Base-by-base conservation (phyloP, 2,888 invertebrate genomes). In the Drosophila parthenogenetica region DNA sequence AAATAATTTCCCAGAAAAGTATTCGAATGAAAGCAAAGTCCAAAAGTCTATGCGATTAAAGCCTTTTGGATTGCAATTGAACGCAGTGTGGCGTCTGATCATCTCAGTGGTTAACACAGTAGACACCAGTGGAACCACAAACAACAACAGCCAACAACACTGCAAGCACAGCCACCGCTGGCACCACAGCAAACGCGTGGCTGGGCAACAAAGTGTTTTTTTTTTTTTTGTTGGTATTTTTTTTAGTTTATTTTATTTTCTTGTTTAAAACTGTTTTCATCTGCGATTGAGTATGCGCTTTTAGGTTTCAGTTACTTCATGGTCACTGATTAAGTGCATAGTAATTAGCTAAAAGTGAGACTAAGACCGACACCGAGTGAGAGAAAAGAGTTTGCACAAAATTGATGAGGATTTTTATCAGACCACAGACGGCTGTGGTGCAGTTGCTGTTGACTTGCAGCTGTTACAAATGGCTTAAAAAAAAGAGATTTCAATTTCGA, bases 261-360 rank as follows among this genome's bases (percentile, higher is more conserved):
- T 45, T 25, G 37, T 25, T 39, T 48, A 14, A 37, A 37, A 43
- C 43, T 45, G 29, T 57, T 71, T 76, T 62, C 45, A 37, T 51
- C 61, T 58, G 13, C 35, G 35, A 35, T 11, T 35, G 11, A 35
- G 35, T 35, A 19, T 69, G 78, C 75, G 75, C 63, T 60, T 64
- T 43, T 51, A 69, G 79, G 79, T 69, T 79, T 71, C 40, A 58
- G 57, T 74, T 69, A 62, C 83, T 84, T 84, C 89, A 84, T 84
- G 84, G 87, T 72, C 84, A 87, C 85, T 89, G 89, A 84, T 66
- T 84, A 73, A 73, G 79, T 81, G 89, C 87, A 84, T 84, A 76
- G 68, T 81, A 84, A 84, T 84, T 84, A 84, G 72, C 29, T 29
- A 3, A 19, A 3, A 19, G 2, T 19, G 29, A 29, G 29, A 29